Percentiles rank a stretch among this genome's conserved stretches.
phyloP scores from a whole-genome alignment of 2,888 invertebrate genomes.

The Noctua janthina region DNA sequence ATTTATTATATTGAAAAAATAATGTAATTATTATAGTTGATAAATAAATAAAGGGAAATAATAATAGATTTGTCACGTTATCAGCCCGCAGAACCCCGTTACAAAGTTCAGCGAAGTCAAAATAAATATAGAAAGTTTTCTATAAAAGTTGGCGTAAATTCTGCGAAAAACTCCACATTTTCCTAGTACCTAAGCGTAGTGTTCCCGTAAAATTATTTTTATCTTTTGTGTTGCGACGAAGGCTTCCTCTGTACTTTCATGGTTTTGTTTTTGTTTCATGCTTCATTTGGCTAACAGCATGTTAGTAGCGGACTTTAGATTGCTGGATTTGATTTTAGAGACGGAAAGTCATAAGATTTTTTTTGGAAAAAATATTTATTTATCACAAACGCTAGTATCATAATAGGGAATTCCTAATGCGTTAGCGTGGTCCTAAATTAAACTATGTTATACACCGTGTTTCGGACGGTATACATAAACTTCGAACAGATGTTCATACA shows the following conservation, averaged over 20 bases:
- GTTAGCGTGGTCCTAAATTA: too few relatives aligned
- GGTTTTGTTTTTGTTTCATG: slow-evolving; percentile 11
- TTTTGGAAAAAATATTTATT: background rate
- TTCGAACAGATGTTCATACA: too few relatives aligned
- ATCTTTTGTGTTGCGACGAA: slow-evolving; percentile 17
- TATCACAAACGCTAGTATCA: too few relatives aligned
- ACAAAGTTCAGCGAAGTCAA: background rate
- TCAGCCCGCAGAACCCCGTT: background rate
- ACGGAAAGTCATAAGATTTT: background rate
- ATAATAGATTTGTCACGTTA: background rate
- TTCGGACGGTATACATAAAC: too few relatives aligned
- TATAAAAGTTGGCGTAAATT: slow-evolving; percentile 14
- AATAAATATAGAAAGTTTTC: background rate
- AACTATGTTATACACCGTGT: too few relatives aligned
- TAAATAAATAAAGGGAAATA: background rate
- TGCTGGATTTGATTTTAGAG: background rate
- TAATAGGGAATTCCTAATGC: too few relatives aligned
- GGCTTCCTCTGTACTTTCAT: background rate
- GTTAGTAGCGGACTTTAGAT: background rate
- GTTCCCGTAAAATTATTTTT: slow-evolving; percentile 28
- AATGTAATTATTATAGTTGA: background rate
- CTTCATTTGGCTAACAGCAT: too few relatives aligned
- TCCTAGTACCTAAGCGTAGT: slow-evolving; percentile 28
- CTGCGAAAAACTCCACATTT: slow-evolving; percentile 34
- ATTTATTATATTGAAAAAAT: too few relatives aligned